Conservation (phyloP, 2,888 invertebrate genomes). For the Drosophila nigricruria region DNA sequence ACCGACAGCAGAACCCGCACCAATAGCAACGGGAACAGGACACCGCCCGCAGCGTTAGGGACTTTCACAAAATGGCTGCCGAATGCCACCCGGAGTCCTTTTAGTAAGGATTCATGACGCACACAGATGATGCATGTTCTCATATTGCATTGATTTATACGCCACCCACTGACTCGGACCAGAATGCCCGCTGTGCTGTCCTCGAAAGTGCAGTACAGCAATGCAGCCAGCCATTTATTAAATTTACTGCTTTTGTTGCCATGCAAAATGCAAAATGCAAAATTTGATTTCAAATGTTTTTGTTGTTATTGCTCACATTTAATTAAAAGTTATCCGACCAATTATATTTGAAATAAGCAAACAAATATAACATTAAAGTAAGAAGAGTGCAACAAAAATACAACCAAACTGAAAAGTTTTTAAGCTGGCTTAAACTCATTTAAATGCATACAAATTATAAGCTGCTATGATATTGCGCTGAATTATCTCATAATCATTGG, state of each 20-base stretch:
- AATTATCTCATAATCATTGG: constrained; percentile 28
- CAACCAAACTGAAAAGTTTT: constrained; percentile 6
- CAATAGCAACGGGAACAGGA: constrained; percentile 13
- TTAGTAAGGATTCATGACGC: constrained; percentile 48
- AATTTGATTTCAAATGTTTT: constrained; percentile 35
- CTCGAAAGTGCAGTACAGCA: constrained; percentile 35
- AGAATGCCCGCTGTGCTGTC: constrained; percentile 9
- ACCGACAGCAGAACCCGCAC: constrained; percentile 4
- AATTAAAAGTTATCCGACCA: constrained; percentile 33
- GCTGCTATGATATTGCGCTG: constrained; percentile 13
- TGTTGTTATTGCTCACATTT: constrained; percentile 24
- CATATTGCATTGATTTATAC: constrained; percentile 71
- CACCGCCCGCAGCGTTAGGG: constrained; percentile 33
- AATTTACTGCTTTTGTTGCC: constrained; percentile 12
- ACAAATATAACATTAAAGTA: background rate
- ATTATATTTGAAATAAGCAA: constrained; percentile 5
- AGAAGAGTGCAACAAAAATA: background rate
- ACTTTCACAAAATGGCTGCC: constrained; percentile 47
- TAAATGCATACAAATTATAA: constrained; percentile 17
- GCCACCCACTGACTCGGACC: constrained; percentile 29
- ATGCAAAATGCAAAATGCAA: constrained; percentile 23
- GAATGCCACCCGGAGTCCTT: constrained; percentile 46
- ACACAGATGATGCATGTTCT: constrained; percentile 68
- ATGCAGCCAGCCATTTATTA: constrained; percentile 14
- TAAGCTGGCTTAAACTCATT: constrained; percentile 8